Evolutionary conservation across 2,888 invertebrate species (phyloP), one percentile per base, ranked within the genome.

Genomic region (Drosophila lacicola): DNA sequence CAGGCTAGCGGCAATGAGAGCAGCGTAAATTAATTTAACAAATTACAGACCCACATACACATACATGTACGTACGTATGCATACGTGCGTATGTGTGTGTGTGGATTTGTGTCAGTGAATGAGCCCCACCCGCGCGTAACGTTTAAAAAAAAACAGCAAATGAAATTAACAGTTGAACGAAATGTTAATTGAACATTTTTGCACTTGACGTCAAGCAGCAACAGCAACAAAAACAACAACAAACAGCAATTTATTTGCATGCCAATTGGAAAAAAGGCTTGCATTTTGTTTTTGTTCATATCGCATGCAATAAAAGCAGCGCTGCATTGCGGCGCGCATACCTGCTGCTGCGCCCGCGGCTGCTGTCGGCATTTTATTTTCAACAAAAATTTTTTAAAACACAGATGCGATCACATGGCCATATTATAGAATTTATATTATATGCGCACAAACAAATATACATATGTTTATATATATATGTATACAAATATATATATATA

Each of bases 1-100:
- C 50, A 64, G 8, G 33, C 39, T 11, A 25, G 41, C 46, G 44
- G 53, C 69, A 72, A 47, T 49, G 71, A 69, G 73, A 61, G 51
- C 63, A 69, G 78, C 78, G 81, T 79, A 84, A 84, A 83, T 83
- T 83, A 86, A 83, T 86, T 83, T 77, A 86, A 87, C 87, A 81
- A 87, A 74, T 80, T 79, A 86, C 75, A 71, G 63, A 69, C 44
- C 8, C 29, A 29, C 29, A 29, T 29, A 45, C 44, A 54, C 17
- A 37, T 46, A 25, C 19, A 19, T 25, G 41, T 34, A 44, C 34
- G 19, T 29, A 47, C 58, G 39, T 51, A 54, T 13, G 66, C 29
- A 10, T 33, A 39, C 54, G 19, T 41, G 25, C 21, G 25, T 36
- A 9, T 29, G 36, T 29, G 47, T 49, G 42, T 41, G 47, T 54